Evolutionary conservation across 1,140 invertebrate species (phyloP), one percentile per base, ranked within the genome.

Genomic region (Leptopilina clavipes): DNA sequence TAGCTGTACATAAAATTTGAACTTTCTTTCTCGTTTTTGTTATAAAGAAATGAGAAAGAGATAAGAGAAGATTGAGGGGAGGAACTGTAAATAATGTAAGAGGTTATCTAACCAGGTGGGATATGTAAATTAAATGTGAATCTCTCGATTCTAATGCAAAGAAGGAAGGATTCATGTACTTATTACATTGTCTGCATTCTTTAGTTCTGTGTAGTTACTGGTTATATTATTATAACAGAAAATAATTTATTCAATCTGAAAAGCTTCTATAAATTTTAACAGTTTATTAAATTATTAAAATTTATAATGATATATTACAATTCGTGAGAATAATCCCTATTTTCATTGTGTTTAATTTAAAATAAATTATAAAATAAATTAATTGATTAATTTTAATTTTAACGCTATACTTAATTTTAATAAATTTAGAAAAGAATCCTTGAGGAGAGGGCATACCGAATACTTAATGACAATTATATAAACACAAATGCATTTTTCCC

Each of bases 71-170:
- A 52, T 52, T 52, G 48, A 52, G 48, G 8, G 48, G n/a, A 52
- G n/a, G 48, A 52, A 17, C 17, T n/a, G 48, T 52, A 52, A 52
- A 52, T 52, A 52, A 52, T 52, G 48, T 52, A 52, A 52, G 48
- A 52, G 48, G 48, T 52, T 52, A 52, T 52, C 48, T 52, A 52
- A 52, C 48, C 48, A 52, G 48, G 48, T 52, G n/a, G 48, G 48
- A 52, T 52, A 52, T 52, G 48, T 52, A 52, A 52, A n/a, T n/a
- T n/a, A n/a, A 52, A 52, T 52, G 11, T 25, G 22, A 14, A 65
- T 65, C 22, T 65, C 2, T 19, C 22, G 56, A 65, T 12, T 65
- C 12, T 25, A 65, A 65, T 25, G 22, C 56, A 65, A 25, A 65
- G 22, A 54, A 54, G 48, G 19, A n/a, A 19, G 22, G 22, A 65